Conservation (phyloP, 2,888 invertebrate species). For the Drosophila peninsularis region DNA sequence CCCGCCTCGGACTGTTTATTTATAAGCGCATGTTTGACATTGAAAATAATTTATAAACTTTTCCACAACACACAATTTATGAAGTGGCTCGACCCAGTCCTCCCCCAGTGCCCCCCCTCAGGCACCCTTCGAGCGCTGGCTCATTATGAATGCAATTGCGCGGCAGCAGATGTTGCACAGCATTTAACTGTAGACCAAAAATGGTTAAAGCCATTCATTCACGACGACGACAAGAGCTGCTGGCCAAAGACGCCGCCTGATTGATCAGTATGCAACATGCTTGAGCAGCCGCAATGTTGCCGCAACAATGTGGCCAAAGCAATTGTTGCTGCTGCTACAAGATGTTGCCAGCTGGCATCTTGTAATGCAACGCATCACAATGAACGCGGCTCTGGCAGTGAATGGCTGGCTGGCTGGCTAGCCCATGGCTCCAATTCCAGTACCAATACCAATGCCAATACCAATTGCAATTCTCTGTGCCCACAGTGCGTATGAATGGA, state of each 20-base stretch:
- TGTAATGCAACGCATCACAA: conserved; percentile 83
- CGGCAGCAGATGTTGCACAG: conserved; percentile 65
- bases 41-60: conserved; percentile 83
- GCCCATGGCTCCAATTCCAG: conserved; percentile 18
- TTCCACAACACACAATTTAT: conserved; percentile 65
- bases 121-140: conserved; percentile 5
- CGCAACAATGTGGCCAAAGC: conserved; percentile 64
- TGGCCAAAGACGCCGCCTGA: conserved; percentile 71
- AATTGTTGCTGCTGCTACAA: conserved; percentile 65
- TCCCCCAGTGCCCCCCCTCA: background rate
- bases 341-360: conserved; percentile 70
- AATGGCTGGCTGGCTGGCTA: conserved; percentile 19
- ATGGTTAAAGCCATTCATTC: conserved; percentile 82
- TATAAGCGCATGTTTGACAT: conserved; percentile 80
- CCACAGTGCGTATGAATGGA: conserved; percentile 76
- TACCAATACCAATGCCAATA: conserved; percentile 14
- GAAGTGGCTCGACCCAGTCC: conserved; percentile 31
- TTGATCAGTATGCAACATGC: conserved; percentile 83
- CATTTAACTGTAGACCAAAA: conserved; percentile 81
- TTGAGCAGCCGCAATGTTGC: conserved; percentile 71
- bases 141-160: conserved; percentile 78
- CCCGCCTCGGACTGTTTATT: conserved; percentile 56
- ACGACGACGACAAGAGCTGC: conserved; percentile 1
- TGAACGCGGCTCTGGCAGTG: conserved; percentile 53
- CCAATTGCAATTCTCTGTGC: conserved; percentile 25